Conservation (phyloP, 2,888 invertebrate genomes). For the Celastrina argiolus region DNA sequence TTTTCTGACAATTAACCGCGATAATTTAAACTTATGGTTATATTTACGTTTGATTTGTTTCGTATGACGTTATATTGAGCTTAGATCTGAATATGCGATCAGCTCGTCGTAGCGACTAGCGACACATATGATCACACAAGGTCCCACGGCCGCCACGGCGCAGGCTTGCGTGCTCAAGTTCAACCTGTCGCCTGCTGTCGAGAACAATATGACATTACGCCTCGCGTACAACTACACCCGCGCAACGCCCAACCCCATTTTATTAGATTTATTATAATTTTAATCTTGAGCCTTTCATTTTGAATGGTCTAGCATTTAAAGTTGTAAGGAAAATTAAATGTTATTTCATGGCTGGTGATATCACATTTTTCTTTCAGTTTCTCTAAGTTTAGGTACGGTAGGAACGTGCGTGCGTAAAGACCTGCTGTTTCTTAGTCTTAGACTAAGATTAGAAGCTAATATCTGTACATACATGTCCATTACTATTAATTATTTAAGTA, state of each 20-base stretch:
- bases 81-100: constrained; percentile 6
- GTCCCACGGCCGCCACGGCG: constrained; percentile 28
- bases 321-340: neutral
- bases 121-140: constrained; percentile 32
- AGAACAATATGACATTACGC: constrained; percentile 25
- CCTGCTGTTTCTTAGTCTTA: no score
- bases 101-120: neutral
- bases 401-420: no score
- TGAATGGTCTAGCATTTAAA: neutral
- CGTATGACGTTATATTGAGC: neutral
- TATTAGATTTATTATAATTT: constrained; percentile 5
- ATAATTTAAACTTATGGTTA: neutral
- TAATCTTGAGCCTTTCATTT: neutral
- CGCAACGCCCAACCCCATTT: constrained; percentile 12
- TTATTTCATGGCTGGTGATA: no score
- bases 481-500: no score
- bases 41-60: neutral
- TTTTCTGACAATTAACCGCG: neutral
- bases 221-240: constrained; percentile 21
- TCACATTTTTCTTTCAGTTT: no score
- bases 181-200: constrained; percentile 48
- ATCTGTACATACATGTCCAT: no score
- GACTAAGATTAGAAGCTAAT: no score
- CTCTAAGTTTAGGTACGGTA: no score
- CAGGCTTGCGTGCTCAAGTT: constrained; percentile 57